Evolutionary conservation across 2,113 vertebrate genomes (phyloP).

Genomic region (Chunga burmeisteri): DNA sequence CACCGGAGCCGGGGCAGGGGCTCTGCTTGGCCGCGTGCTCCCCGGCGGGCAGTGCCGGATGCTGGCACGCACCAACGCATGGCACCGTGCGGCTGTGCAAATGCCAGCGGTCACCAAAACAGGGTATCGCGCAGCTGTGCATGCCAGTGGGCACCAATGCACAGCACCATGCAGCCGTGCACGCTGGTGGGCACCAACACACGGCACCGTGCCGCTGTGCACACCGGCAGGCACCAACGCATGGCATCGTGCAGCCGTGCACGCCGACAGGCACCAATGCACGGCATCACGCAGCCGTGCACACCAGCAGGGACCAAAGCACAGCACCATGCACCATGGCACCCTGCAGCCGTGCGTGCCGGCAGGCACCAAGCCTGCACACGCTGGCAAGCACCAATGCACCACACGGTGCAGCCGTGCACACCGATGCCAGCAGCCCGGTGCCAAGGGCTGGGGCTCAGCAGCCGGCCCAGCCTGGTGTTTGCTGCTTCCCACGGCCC

Average conservation of each 20-base stretch:
- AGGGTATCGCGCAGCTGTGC: accelerated
- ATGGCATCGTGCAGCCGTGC: not conserved
- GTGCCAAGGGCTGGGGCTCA: no score
- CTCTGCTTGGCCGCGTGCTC: no score
- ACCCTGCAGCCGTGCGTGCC: accelerated
- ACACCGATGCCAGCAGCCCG: not conserved
- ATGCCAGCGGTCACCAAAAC: not conserved
- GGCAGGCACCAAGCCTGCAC: not conserved
- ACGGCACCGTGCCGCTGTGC: no score
- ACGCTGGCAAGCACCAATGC: accelerated
- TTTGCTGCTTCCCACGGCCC: slow-evolving; percentile 31
- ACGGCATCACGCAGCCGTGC: no score
- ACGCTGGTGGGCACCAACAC: no score
- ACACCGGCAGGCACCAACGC: no score
- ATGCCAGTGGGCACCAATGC: accelerated
- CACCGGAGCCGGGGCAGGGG: not conserved
- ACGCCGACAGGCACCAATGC: no score
- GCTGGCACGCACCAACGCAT: not conserved
- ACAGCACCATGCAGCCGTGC: not conserved
- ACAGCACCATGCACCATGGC: no score
- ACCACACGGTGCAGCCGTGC: no score
- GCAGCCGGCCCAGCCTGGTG: not conserved
- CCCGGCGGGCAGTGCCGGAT: not conserved
- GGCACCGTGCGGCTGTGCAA: not conserved
- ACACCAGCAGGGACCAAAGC: not conserved